These are phyloP conservation scores for Carettochelys insculpta DNA, from an alignment of 2,113 vertebrate species.

Conservation along the genomic window DNA sequence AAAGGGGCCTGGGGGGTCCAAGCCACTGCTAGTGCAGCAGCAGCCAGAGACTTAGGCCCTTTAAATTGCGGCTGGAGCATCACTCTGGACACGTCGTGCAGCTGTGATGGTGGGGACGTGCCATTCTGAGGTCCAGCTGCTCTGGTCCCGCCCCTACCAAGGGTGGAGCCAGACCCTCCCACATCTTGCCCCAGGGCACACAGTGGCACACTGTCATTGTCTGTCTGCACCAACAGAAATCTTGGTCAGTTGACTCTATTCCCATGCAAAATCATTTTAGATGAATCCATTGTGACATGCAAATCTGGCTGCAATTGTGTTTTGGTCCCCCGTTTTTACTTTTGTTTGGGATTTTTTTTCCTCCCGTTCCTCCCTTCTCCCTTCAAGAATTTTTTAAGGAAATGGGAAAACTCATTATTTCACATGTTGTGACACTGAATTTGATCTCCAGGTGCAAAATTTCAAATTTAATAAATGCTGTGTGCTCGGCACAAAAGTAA, in stretches of 20 bases:
- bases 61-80: too few relatives aligned
- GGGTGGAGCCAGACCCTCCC: too few relatives aligned
- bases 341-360: not conserved
- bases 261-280: not conserved
- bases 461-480: not conserved
- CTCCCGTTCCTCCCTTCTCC: not conserved
- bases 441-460: rapidly evolving
- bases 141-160: too few relatives aligned
- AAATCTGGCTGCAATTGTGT: not conserved
- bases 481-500: not conserved
- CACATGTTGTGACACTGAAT: not conserved
- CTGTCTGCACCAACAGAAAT: not conserved
- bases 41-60: too few relatives aligned
- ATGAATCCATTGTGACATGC: not conserved
- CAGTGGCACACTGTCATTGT: too few relatives aligned
- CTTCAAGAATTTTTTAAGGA: not conserved
- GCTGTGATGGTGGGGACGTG: too few relatives aligned
- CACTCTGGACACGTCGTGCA: too few relatives aligned
- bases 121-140: too few relatives aligned
- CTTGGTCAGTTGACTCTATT: not conserved
- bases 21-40: too few relatives aligned
- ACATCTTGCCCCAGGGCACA: too few relatives aligned
- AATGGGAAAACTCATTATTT: rapidly evolving
- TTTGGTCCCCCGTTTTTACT: not conserved
- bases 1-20: too few relatives aligned